These are phyloP conservation scores for Eudyptes chrysolophus DNA, from an alignment of 2,113 vertebrate genomes.

Conservation along the genomic window DNA sequence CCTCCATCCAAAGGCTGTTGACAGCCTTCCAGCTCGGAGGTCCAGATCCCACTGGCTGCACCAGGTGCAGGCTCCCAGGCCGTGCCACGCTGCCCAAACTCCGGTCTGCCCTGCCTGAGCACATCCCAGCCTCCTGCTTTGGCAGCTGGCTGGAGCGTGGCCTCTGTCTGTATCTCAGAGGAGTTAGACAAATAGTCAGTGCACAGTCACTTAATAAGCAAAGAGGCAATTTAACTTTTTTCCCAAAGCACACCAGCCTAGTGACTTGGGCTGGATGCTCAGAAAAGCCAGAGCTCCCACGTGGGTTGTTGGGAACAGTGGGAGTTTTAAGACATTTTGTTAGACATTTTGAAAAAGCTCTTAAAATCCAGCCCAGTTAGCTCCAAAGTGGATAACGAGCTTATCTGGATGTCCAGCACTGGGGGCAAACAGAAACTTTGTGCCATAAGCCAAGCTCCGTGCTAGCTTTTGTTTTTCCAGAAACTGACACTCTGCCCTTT, in stretches of 20 bases:
- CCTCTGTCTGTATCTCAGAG: background rate
- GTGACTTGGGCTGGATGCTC: background rate
- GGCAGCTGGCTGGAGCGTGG: rapidly evolving
- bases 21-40: background rate
- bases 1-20: background rate
- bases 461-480: background rate
- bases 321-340: background rate
- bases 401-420: background rate
- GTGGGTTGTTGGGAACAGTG: rapidly evolving
- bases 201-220: background rate
- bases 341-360: background rate
- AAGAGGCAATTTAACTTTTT: background rate
- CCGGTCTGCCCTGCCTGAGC: rapidly evolving
- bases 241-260: background rate
- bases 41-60: background rate
- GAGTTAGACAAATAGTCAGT: background rate
- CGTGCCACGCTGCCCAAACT: rapidly evolving
- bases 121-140: rapidly evolving
- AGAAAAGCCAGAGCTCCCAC: background rate
- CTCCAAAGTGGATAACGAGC: background rate
- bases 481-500: background rate
- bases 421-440: background rate
- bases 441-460: background rate
- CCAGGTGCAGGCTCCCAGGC: rapidly evolving
- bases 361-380: background rate